phyloP scores from a whole-genome alignment of 2,797 vertebrate species.

The Capromys pilorides region DNA sequence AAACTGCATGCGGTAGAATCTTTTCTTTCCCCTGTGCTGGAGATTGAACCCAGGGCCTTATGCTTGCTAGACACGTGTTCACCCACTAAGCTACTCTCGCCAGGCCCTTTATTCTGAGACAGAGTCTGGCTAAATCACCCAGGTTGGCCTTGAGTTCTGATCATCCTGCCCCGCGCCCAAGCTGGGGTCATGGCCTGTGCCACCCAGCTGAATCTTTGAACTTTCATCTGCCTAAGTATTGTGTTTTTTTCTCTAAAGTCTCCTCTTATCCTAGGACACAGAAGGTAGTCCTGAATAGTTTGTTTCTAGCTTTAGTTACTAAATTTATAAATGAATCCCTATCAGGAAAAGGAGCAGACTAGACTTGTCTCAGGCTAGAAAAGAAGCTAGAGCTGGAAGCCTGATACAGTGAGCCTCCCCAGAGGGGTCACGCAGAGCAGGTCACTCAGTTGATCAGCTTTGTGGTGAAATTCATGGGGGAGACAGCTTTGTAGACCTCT shows the following conservation, averaged over 20 bases:
- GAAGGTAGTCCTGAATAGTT: background rate
- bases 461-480: background rate
- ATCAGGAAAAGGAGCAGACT: background rate
- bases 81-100: background rate
- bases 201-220: background rate
- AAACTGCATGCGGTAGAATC: background rate
- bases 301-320: background rate
- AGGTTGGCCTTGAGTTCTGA: background rate
- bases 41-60: background rate
- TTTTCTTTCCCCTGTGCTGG: background rate
- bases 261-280: background rate
- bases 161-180: background rate
- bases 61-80: background rate
- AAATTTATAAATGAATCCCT: background rate
- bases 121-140: background rate
- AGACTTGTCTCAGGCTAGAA: background rate
- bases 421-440: background rate
- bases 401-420: background rate
- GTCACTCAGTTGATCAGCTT: background rate
- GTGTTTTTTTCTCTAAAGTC: slow-evolving; percentile 7
- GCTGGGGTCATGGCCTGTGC: background rate
- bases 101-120: background rate
- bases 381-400: background rate
- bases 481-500: background rate
- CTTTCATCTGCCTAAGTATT: background rate